phyloP scores from a whole-genome alignment of 2,113 vertebrate species.

The Prionailurus viverrinus region DNA sequence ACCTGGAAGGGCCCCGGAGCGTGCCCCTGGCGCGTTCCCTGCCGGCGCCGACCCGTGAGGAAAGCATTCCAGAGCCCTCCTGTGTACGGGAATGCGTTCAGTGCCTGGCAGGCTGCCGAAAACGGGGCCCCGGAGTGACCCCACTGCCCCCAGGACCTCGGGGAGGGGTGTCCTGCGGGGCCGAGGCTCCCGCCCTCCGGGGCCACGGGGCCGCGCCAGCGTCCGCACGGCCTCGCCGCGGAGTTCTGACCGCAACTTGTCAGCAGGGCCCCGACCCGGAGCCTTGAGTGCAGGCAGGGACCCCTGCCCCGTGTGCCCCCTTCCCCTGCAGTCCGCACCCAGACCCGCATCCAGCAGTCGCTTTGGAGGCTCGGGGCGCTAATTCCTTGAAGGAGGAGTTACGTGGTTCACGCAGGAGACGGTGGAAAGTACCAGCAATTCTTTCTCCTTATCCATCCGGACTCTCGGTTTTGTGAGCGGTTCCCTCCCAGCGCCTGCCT shows the following conservation, averaged over 20 bases:
- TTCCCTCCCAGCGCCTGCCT: fast-evolving
- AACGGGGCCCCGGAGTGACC: neutral
- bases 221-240: neutral
- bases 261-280: neutral
- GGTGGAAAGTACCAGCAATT: neutral
- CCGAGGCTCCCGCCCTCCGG: neutral
- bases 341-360: neutral
- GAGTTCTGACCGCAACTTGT: neutral
- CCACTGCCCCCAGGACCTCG: neutral
- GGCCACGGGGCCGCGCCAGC: neutral
- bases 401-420: neutral
- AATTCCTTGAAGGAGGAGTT: neutral
- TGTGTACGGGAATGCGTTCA: neutral
- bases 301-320: no score
- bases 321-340: neutral
- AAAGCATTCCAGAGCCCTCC: neutral
- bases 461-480: neutral
- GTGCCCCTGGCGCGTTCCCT: neutral
- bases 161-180: neutral
- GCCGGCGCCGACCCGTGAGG: neutral
- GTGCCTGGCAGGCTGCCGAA: fast-evolving
- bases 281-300: neutral
- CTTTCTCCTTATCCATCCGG: neutral
- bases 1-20: neutral
- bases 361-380: neutral